Evolutionary conservation across 2,888 invertebrate genomes (phyloP).

Genomic region (Lasius fuliginosus): DNA sequence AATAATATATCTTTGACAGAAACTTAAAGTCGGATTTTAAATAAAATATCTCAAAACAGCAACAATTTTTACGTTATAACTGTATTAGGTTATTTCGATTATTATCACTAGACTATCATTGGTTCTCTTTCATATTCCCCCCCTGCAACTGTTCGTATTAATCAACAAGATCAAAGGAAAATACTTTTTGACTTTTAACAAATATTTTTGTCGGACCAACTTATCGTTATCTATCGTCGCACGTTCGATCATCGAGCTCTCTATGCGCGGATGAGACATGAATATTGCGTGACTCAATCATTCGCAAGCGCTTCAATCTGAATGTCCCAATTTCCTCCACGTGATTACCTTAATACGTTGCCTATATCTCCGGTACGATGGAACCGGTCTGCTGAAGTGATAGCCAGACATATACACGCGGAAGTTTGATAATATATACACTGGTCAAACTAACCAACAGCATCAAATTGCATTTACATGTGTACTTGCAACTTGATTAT

Average conservation of each 20-base stretch:
- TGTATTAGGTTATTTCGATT: neutral
- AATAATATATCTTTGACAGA: neutral
- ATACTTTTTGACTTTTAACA: neutral
- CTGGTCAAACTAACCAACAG: conserved; percentile 43
- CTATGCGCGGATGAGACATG: conserved; percentile 56
- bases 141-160: neutral
- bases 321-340: conserved; percentile 73
- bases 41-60: neutral
- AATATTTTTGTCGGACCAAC: neutral
- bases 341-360: conserved; percentile 72
- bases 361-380: conserved; percentile 63
- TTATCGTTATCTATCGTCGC: conserved; percentile 31
- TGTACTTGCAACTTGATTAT: conserved; percentile 25
- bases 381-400: conserved; percentile 50
- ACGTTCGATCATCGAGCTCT: conserved; percentile 52
- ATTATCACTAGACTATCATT: neutral
- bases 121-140: neutral
- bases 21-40: neutral
- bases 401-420: conserved; percentile 41
- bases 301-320: conserved; percentile 70
- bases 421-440: conserved; percentile 40
- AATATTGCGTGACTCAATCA: conserved; percentile 74
- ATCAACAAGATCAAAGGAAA: neutral
- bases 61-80: neutral
- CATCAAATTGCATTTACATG: conserved; percentile 38